Evolutionary conservation across 2,797 vertebrate genomes (phyloP).

Genomic region (Aeoliscus strigatus): DNA sequence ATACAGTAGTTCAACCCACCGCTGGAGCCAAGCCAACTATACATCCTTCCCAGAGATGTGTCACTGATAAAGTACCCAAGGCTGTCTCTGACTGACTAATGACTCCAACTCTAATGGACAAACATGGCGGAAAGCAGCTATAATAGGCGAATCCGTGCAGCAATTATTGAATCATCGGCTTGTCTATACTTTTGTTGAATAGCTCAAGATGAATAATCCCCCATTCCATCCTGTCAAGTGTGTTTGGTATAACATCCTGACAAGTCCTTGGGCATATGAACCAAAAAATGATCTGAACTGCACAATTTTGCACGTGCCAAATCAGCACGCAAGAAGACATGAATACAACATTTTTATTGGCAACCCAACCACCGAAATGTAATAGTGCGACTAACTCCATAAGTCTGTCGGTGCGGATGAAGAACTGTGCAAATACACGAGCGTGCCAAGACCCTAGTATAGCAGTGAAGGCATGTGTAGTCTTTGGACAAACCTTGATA

Average conservation of each 20-base stretch:
- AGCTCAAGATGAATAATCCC: constrained; percentile 20
- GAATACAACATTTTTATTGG: constrained; percentile 64
- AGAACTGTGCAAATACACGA: constrained; percentile 60
- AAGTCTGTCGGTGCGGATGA: constrained; percentile 46
- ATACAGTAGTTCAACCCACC: too few species aligned
- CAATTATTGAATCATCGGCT: constrained; percentile 13
- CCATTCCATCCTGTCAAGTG: constrained; percentile 33
- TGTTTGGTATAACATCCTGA: constrained; percentile 42
- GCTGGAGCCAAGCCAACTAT: too few species aligned
- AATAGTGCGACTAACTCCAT: constrained; percentile 57
- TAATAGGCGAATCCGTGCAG: not conserved
- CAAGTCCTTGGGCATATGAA: constrained; percentile 43
- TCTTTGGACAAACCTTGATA: constrained; percentile 71
- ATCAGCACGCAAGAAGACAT: constrained; percentile 55
- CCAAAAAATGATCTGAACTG: constrained; percentile 20
- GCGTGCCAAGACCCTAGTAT: constrained; percentile 56
- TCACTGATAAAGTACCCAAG: not conserved
- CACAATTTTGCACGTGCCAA: constrained; percentile 35
- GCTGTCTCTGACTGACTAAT: not conserved
- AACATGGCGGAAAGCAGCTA: constrained; percentile 2
- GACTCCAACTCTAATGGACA: not conserved
- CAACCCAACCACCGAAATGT: constrained; percentile 44
- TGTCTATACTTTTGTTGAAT: constrained; percentile 6
- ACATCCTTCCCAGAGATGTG: too few species aligned
- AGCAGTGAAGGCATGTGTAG: constrained; percentile 66